A percentile compares a stretch with the other conserved stretches of the same genome.
Conservation (phyloP, 2,113 vertebrate genomes). For the Cinclus cinclus region DNA sequence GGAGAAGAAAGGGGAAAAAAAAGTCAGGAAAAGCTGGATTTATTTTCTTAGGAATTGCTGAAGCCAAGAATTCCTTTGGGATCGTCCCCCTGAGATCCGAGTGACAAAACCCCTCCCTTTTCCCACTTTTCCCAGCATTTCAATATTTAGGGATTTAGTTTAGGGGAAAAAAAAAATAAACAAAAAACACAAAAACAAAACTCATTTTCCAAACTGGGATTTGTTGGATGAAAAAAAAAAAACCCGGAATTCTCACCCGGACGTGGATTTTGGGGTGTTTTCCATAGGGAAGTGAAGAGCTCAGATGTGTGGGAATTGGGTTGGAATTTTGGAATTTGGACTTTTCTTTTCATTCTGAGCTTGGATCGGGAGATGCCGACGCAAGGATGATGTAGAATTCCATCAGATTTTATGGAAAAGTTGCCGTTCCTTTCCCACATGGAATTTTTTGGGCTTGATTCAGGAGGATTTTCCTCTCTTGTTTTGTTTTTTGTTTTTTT, state of each 20-base stretch:
- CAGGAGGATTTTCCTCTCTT: neutral
- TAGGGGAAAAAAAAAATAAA: neutral
- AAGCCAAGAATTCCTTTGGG: constrained; percentile 45
- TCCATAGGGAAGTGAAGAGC: neutral
- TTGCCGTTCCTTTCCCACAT: constrained; percentile 7
- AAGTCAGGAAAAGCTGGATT: neutral
- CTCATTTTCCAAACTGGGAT: constrained; percentile 38
- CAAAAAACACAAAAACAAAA: too few species aligned
- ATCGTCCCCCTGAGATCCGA: neutral
- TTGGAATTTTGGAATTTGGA: neutral
- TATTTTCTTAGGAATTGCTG: constrained; percentile 57
- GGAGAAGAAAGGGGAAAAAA: neutral
- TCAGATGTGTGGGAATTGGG: neutral
- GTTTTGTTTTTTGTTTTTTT: neutral
- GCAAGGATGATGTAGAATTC: neutral
- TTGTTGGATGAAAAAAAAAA: constrained; percentile 20
- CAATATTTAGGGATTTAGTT: constrained; percentile 45
- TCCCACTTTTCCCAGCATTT: constrained; percentile 65
- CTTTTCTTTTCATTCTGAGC: constrained; percentile 46
- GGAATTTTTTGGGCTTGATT: neutral
- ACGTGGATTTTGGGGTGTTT: neutral
- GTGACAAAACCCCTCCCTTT: constrained; percentile 77
- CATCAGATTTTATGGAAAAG: neutral
- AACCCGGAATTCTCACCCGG: constrained; percentile 20
- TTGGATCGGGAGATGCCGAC: neutral